Base-by-base conservation (phyloP, 2,113 vertebrate genomes). In the Bubalus kerabau region DNA sequence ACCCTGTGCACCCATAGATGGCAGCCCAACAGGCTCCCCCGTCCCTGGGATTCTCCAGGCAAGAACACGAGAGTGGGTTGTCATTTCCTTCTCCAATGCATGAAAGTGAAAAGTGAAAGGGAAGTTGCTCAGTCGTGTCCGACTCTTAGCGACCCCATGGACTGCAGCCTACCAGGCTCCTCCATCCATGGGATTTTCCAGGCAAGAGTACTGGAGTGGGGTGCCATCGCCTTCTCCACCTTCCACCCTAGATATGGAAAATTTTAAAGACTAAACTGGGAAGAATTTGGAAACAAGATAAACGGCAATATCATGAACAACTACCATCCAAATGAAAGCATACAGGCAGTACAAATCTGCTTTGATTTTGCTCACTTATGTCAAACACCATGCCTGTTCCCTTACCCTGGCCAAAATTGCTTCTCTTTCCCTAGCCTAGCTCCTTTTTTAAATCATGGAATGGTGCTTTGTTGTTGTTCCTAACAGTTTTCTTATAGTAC, bases 91-190 rank as follows among this genome's bases (percentile, higher is more conserved):
- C 60, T 62, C 60, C 28, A 62, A 3, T 62, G 59, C 28, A 7
- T 62, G 28, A 62, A 30, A 30, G 6, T 62, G 59, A 1, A 62
- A 62, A 62, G 59, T 62, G 28, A 62, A 62, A 30, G 28, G 2
- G 28, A 60, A 60, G 28, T 60, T 0, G 12, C 26, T 60, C 59
- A 30, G 12, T 2, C 0, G 0, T 60, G 59, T 15, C 28, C 0
- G 0, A 62, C 59, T 62, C 28, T 60, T 60, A 3, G 59, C 1
- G 0, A 62, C 2, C 13, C 28, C 13, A 15, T 62, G 59, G 59
- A 62, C 28, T 62, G 59, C 28, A 30, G 59, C 59, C 59, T 0
- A 15, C 59, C 28, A 62, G 59, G 28, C 13, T 62, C 6, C 28
- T 3, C 12, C 0, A 0, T 30, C 28, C 28, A 62, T 62, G 28